These are phyloP conservation scores for Phoxinus dragarum DNA, from an alignment of 2,797 vertebrate genomes.

Conservation along the genomic window DNA sequence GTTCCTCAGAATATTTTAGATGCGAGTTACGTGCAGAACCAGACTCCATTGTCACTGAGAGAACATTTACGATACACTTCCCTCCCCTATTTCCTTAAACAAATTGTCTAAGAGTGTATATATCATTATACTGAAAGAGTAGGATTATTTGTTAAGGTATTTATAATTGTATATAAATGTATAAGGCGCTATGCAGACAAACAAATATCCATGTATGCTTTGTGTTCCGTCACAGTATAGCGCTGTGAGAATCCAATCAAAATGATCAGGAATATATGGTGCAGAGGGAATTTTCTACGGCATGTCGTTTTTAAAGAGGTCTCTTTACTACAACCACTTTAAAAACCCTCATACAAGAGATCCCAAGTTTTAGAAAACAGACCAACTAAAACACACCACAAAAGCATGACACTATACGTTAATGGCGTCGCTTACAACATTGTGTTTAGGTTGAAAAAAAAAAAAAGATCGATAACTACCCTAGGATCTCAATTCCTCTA, in stretches of 20 bases:
- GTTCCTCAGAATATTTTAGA: constrained; percentile 12
- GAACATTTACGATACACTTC: constrained; percentile 45
- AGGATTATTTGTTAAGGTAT: constrained; percentile 82
- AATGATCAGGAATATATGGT: background rate
- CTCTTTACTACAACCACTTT: background rate
- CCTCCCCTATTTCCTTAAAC: constrained; percentile 61
- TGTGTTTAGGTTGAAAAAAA: background rate
- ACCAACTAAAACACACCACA: background rate
- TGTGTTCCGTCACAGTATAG: constrained; percentile 62
- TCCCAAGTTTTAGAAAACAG: background rate
- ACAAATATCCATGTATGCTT: constrained; percentile 76
- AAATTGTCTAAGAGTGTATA: constrained; percentile 74
- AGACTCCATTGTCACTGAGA: constrained; percentile 24
- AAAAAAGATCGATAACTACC: background rate
- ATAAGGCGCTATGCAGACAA: constrained; percentile 82
- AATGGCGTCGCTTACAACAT: background rate
- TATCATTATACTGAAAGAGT: constrained; percentile 70
- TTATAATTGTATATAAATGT: constrained; percentile 79
- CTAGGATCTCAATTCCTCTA: constrained; percentile 47
- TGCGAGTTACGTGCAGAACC: constrained; percentile 44
- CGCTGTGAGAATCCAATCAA: constrained; percentile 10
- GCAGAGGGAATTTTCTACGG: background rate
- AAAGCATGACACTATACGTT: background rate
- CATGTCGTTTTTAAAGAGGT: constrained; percentile 9
- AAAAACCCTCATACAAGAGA: background rate